A percentile compares a stretch with the other conserved stretches of the same genome.
phyloP scores from a whole-genome alignment of 64 coral and sea anemone species.

The Hydrozoanthus tunicans region DNA sequence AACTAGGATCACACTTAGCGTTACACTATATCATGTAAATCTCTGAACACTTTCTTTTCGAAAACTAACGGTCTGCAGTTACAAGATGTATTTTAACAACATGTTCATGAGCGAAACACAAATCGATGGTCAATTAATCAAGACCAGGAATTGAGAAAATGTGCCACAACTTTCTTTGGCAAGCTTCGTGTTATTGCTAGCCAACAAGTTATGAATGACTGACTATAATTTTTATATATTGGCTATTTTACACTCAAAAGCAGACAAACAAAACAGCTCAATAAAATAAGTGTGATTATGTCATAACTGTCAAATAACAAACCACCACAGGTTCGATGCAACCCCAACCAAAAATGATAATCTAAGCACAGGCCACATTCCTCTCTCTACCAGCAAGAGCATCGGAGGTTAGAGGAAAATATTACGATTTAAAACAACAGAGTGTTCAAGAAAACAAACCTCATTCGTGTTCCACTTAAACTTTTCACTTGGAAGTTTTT shows the following conservation, averaged over 20 bases:
- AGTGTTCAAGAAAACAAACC: slow-evolving; percentile 30
- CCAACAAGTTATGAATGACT: not conserved
- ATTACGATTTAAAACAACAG: not conserved
- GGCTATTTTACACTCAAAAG: not conserved
- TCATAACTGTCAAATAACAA: not conserved
- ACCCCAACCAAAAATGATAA: not conserved
- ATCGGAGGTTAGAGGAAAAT: not conserved
- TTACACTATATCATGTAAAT: too few species aligned
- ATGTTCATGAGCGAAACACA: too few species aligned
- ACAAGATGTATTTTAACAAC: too few species aligned
- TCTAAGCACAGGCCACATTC: not conserved
- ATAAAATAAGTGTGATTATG: not conserved
- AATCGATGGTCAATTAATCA: too few species aligned
- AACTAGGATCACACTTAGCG: too few species aligned
- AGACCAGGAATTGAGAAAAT: too few species aligned
- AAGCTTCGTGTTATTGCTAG: not conserved
- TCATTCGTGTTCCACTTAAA: slow-evolving; percentile 61
- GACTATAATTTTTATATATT: not conserved
- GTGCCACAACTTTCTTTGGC: not conserved
- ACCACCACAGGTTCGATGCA: not conserved
- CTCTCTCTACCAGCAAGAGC: not conserved
- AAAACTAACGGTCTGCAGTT: too few species aligned
- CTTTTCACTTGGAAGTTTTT: slow-evolving; percentile 51
- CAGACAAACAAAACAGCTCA: not conserved
- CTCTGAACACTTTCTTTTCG: too few species aligned